Conservation (phyloP, 1,140 invertebrate genomes). For the Piezodorus guildinii region DNA sequence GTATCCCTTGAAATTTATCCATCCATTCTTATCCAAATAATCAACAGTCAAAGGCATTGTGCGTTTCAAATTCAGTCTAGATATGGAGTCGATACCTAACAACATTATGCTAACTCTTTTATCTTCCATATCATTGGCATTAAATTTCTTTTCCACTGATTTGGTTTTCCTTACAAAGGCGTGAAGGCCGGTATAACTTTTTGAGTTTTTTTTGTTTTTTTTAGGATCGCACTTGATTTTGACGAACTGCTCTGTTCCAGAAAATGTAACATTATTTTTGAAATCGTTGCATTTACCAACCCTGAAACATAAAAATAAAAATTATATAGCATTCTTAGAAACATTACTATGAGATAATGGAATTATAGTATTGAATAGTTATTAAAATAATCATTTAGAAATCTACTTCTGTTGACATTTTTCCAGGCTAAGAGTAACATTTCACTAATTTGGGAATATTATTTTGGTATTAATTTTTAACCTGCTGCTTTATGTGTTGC, state of each 20-base stretch:
- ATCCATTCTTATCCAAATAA: slow-evolving; percentile 48
- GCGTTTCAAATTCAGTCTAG: slow-evolving; percentile 58
- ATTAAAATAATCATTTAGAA: too few species aligned
- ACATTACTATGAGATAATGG: too few species aligned
- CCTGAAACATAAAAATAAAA: slow-evolving; percentile 30
- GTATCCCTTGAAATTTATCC: slow-evolving; percentile 45
- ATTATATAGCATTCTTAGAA: too few species aligned
- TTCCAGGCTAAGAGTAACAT: too few species aligned
- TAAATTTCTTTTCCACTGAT: slow-evolving; percentile 23
- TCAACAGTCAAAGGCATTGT: slow-evolving; percentile 60
- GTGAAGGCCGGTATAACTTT: slow-evolving; percentile 37
- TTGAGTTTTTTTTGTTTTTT: slow-evolving; percentile 31
- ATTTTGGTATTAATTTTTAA: too few species aligned
- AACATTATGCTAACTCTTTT: slow-evolving; percentile 41
- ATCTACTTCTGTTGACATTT: too few species aligned
- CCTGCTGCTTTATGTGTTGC: too few species aligned
- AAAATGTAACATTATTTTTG: slow-evolving; percentile 32
- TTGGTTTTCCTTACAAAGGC: slow-evolving; percentile 24
- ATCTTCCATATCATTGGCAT: slow-evolving; percentile 22
- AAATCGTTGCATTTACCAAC: slow-evolving; percentile 37
- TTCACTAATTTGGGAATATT: too few species aligned
- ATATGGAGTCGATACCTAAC: slow-evolving; percentile 77
- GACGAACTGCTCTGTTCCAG: slow-evolving; percentile 34
- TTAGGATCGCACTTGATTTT: slow-evolving; percentile 37
- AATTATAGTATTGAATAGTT: too few species aligned